Evolutionary conservation across 2,113 vertebrate species (phyloP).

Genomic region (Halichoeres trimaculatus): DNA sequence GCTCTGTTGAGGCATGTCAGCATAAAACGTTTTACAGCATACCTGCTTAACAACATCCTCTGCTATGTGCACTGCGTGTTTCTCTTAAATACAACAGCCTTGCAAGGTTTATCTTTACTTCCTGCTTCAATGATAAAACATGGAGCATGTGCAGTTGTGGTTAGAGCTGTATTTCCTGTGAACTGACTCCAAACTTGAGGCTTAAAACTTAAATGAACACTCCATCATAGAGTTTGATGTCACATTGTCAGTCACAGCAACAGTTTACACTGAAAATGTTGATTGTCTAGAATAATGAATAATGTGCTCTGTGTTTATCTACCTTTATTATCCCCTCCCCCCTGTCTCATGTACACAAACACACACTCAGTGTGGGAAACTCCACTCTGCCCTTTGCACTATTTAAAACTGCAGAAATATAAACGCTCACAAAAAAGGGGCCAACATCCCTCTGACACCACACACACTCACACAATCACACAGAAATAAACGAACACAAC

Average conservation of each 20-base stretch:
- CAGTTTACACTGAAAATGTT: neutral
- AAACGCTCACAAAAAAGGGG: slow-evolving; percentile 56
- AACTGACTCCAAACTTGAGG: neutral
- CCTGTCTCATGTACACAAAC: no score
- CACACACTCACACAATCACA: slow-evolving; percentile 22
- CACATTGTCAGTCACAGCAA: no score
- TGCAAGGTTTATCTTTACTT: slow-evolving; percentile 1
- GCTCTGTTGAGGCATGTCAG: slow-evolving; percentile 52
- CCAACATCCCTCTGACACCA: slow-evolving; percentile 40
- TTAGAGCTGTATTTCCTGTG: neutral
- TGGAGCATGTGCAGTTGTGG: neutral
- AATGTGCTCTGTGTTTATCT: neutral
- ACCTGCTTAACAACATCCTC: slow-evolving; percentile 12
- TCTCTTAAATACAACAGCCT: neutral
- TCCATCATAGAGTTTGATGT: no score
- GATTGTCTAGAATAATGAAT: no score
- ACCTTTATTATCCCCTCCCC: no score
- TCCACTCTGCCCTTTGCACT: slow-evolving; percentile 27
- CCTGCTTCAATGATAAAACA: neutral
- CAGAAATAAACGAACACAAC: slow-evolving; percentile 15
- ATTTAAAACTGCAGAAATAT: slow-evolving; percentile 56
- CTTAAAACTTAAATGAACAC: no score
- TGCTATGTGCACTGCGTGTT: slow-evolving; percentile 3
- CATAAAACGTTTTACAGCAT: slow-evolving; percentile 4
- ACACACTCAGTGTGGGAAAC: slow-evolving; percentile 27